phyloP scores from a whole-genome alignment of 2,797 vertebrate species.

The Erethizon dorsatum region DNA sequence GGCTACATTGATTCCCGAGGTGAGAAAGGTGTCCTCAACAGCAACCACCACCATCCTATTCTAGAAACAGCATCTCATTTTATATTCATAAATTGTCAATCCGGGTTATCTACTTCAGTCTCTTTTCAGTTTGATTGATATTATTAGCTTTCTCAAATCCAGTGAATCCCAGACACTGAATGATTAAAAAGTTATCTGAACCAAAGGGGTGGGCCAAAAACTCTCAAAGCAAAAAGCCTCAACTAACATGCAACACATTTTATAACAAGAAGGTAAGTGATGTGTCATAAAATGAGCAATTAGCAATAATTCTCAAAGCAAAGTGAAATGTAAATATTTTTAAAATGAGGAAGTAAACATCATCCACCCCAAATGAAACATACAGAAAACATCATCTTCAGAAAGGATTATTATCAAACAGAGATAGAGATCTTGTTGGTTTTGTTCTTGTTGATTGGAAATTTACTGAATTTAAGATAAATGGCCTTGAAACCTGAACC shows the following conservation, averaged over 20 bases:
- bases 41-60: not conserved
- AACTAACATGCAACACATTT: constrained; percentile 26
- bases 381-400: not conserved
- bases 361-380: not conserved
- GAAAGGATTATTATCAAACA: not conserved
- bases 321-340: constrained; percentile 9
- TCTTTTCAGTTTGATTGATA: not conserved
- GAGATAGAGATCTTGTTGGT: not conserved
- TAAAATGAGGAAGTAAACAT: not conserved
- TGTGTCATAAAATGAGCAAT: not conserved
- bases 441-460: constrained; percentile 31
- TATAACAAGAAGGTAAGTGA: constrained; percentile 9
- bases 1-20: not conserved
- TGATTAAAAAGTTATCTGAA: not conserved
- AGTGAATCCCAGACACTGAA: not conserved
- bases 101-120: not conserved
- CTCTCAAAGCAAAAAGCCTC: constrained; percentile 28
- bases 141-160: not conserved
- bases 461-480: constrained; percentile 47
- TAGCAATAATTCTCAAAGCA: constrained; percentile 6
- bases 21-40: not conserved
- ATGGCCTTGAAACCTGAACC: constrained; percentile 56
- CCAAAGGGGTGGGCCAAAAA: not conserved
- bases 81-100: not conserved
- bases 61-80: not conserved